A percentile compares a stretch with the other conserved stretches of the same genome.
Conservation (phyloP, 2,113 vertebrate genomes). For the Vidua macroura region DNA sequence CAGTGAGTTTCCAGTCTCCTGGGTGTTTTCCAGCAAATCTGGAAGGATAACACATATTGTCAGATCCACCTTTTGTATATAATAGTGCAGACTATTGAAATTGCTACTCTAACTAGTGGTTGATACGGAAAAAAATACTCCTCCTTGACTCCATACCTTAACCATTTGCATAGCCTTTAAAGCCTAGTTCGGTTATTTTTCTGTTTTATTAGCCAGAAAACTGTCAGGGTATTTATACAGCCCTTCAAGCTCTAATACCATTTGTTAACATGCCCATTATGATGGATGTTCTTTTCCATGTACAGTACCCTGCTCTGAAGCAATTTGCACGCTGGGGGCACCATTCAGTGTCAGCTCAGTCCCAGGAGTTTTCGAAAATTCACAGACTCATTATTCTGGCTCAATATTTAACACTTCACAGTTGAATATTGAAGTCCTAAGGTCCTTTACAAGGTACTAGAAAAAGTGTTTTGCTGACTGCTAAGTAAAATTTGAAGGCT, state of each 20-base stretch:
- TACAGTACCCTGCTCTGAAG: background rate
- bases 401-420: background rate
- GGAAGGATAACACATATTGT: background rate
- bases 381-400: background rate
- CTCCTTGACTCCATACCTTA: background rate
- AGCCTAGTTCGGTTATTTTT: background rate
- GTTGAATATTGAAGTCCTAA: background rate
- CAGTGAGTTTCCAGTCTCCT: background rate
- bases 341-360: background rate
- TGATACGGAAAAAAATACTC: fast-evolving
- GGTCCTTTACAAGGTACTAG: background rate
- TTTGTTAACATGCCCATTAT: background rate
- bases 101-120: background rate
- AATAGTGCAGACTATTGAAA: background rate
- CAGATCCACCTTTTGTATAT: background rate
- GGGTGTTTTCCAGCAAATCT: background rate
- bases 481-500: background rate
- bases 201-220: background rate
- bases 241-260: background rate
- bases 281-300: background rate
- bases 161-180: background rate
- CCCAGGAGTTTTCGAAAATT: background rate
- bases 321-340: background rate
- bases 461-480: background rate
- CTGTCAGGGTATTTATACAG: background rate